Percentiles rank a stretch among this genome's conserved stretches.
These are phyloP conservation scores for Numenius phaeopus DNA, from an alignment of 2,797 vertebrate species.

Conservation along the genomic window DNA sequence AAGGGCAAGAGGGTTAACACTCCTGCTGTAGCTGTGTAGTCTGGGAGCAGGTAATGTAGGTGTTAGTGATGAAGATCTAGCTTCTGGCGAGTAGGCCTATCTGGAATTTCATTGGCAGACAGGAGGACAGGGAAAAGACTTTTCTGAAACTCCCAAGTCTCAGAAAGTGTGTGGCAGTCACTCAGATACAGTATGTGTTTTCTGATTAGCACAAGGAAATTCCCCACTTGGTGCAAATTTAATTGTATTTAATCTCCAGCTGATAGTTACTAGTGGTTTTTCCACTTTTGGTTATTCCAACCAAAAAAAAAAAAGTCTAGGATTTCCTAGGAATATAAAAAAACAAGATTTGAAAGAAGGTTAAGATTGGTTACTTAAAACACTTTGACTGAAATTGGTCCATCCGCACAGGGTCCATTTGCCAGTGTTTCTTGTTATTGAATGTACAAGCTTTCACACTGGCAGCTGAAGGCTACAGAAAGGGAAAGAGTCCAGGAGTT, in stretches of 20 bases:
- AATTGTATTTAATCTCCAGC: neutral
- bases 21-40: fast-evolving
- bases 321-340: neutral
- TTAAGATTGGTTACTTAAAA: neutral
- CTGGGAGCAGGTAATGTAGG: neutral
- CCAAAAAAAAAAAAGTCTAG: neutral
- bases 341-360: neutral
- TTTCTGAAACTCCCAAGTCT: neutral
- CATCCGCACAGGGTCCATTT: fast-evolving
- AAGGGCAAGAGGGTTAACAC: neutral
- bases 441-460: neutral
- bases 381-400: neutral
- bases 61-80: neutral
- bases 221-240: neutral
- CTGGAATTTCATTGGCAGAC: neutral
- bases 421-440: neutral
- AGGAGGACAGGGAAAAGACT: neutral
- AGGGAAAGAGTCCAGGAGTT: neutral
- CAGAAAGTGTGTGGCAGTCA: neutral
- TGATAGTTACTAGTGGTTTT: neutral
- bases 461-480: neutral
- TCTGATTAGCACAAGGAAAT: neutral
- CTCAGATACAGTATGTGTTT: neutral
- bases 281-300: neutral
- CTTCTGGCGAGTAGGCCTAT: neutral